phyloP scores from a whole-genome alignment of 2,797 vertebrate species.

The Geotrypetes seraphini region DNA sequence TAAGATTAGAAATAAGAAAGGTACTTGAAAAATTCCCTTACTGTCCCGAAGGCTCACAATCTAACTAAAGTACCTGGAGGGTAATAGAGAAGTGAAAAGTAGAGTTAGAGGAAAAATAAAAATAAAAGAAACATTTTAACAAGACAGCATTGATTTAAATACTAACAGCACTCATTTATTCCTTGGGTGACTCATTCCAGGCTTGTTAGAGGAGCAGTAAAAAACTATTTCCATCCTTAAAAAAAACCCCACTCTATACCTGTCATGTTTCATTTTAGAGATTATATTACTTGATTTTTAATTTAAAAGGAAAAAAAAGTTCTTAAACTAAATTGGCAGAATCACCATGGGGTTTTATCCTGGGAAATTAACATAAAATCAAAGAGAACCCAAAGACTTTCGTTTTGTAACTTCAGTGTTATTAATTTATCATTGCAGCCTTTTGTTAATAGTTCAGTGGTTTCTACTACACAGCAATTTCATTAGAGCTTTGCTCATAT shows the following conservation, averaged over 20 bases:
- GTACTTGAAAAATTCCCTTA: too few species aligned
- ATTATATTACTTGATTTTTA: conserved; percentile 36
- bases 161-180: too few species aligned
- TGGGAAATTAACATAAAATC: conserved; percentile 48
- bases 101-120: too few species aligned
- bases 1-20: too few species aligned
- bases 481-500: conserved; percentile 42
- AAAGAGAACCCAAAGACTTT: conserved; percentile 39
- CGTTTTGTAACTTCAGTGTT: conserved; percentile 29
- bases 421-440: conserved; percentile 47
- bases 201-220: neutral
- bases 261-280: conserved; percentile 32
- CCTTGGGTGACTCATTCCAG: neutral
- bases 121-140: too few species aligned
- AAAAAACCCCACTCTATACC: conserved; percentile 34
- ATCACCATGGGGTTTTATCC: conserved; percentile 31
- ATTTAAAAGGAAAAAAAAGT: conserved; percentile 45
- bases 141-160: too few species aligned
- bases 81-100: too few species aligned
- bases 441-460: conserved; percentile 42
- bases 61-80: too few species aligned
- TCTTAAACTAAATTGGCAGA: conserved; percentile 34
- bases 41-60: too few species aligned
- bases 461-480: conserved; percentile 40
- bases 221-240: conserved; percentile 38